Base-by-base conservation (phyloP, 2,797 vertebrate genomes). In the Urophycis tenuis region DNA sequence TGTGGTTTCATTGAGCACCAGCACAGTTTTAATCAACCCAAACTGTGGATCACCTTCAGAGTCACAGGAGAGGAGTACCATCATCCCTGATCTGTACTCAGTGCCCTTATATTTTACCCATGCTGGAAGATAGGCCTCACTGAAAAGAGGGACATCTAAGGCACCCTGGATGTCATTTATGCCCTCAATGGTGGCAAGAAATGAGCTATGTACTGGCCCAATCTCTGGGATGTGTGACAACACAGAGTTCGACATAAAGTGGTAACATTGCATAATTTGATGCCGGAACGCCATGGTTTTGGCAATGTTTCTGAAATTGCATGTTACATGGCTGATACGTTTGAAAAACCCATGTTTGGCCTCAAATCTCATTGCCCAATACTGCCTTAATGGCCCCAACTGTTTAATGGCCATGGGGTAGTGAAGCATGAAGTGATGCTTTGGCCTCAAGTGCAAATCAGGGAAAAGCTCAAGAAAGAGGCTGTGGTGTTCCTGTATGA, bases 301-400 rank as follows among this genome's bases (percentile, higher is more conserved):
- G 39, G 32, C 22, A 67, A 77, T 77, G 39, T 80, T 80, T 74
- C 33, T 74, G 31, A 80, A 80, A 67, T 80, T 77, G 72, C 79
- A 74, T 29, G 72, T 74, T 29, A 80, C 33, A 64, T 79, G 74
- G 41, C 78, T 75, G 49, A 79, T 22, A 2, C 67, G 45, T 73
- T 79, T 76, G 12, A 79, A 79, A 31, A 79, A 76, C 1, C 22
- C 34, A 35, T 35, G 34, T 35, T 35, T 35, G 34, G 34, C 34
- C 34, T 35, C 34, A 35, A 35, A 35, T 25, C 74, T 29, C 70
- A 76, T 79, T 34, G 74, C 33, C 77, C 77, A 78, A 8, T 39
- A 74, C 64, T 78, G 77, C 53, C 29, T 74, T 41, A 78, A 74
- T 12, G 73, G 64, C 32, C 77, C 36, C 1, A 74, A 32, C 2